Conservation (phyloP, 2,888 invertebrate species). For the Andrena bicolor region DNA sequence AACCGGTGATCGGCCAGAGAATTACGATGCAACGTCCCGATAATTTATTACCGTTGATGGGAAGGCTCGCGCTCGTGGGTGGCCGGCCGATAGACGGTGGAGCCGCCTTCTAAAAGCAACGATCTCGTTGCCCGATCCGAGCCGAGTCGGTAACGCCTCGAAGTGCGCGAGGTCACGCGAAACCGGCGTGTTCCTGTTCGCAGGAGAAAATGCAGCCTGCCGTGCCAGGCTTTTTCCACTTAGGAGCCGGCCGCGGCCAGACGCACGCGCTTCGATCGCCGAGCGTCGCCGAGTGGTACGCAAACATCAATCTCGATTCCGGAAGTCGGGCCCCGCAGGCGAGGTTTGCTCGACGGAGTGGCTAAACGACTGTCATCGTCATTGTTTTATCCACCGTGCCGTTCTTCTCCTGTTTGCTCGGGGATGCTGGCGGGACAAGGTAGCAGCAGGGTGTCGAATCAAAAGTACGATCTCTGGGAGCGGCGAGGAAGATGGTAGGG, state of each 20-base stretch:
- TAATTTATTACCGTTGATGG: slow-evolving; percentile 37
- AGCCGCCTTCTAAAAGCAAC: slow-evolving; percentile 19
- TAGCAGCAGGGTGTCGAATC: background rate
- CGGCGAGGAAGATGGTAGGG: too few relatives aligned
- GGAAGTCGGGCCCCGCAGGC: slow-evolving; percentile 39
- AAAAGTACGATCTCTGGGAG: background rate
- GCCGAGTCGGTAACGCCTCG: slow-evolving; percentile 47
- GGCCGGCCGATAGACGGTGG: slow-evolving; percentile 28
- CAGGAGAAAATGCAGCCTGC: slow-evolving; percentile 54
- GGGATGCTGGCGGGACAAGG: background rate
- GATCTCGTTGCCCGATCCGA: slow-evolving; percentile 41
- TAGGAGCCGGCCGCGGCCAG: background rate
- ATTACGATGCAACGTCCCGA: slow-evolving; percentile 11
- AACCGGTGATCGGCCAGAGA: background rate
- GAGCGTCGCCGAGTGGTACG: slow-evolving; percentile 51
- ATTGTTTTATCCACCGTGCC: background rate
- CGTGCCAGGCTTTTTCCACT: slow-evolving; percentile 40
- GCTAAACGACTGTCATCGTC: slow-evolving; percentile 2
- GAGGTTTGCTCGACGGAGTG: slow-evolving; percentile 8
- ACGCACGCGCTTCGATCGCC: slow-evolving; percentile 30
- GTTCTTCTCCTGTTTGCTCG: background rate
- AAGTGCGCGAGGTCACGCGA: slow-evolving; percentile 61
- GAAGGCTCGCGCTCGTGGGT: slow-evolving; percentile 37
- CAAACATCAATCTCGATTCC: slow-evolving; percentile 60
- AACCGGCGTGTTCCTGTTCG: slow-evolving; percentile 56